Evolutionary conservation across 2,888 invertebrate species (phyloP).

Genomic region (Eupithecia subumbrata): DNA sequence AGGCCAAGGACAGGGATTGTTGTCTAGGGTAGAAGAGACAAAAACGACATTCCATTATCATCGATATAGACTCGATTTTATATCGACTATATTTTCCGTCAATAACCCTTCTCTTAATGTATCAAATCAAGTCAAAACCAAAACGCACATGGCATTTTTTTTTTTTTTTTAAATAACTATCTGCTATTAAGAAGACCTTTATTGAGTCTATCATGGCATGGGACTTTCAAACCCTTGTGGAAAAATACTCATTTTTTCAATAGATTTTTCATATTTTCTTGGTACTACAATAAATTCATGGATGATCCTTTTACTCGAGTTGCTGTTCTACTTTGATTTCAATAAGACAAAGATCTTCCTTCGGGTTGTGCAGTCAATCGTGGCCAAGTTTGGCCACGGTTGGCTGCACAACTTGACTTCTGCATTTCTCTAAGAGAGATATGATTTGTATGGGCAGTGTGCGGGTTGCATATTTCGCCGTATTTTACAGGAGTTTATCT

Average conservation of each 20-base stretch:
- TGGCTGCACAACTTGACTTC: background rate
- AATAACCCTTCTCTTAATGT: no score
- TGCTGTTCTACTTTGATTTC: background rate
- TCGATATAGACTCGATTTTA: no score
- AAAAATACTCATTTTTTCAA: background rate
- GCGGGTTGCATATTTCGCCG: background rate
- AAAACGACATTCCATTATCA: no score
- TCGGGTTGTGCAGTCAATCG: background rate
- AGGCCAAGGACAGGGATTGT: no score
- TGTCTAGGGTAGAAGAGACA: no score
- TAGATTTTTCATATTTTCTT: background rate
- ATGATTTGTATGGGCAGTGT: background rate
- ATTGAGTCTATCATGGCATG: no score
- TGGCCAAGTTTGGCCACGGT: background rate
- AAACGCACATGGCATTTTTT: no score
- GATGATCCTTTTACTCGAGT: background rate
- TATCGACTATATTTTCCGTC: no score
- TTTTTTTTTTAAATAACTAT: no score
- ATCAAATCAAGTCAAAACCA: no score
- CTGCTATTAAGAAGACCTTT: no score
- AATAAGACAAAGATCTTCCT: background rate
- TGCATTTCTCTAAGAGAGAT: background rate
- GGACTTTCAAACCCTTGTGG: background rate
- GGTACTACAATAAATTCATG: no score
- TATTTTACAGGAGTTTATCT: background rate